Conservation (phyloP, 1,140 invertebrate genomes). For the Phymastichus coffea region DNA sequence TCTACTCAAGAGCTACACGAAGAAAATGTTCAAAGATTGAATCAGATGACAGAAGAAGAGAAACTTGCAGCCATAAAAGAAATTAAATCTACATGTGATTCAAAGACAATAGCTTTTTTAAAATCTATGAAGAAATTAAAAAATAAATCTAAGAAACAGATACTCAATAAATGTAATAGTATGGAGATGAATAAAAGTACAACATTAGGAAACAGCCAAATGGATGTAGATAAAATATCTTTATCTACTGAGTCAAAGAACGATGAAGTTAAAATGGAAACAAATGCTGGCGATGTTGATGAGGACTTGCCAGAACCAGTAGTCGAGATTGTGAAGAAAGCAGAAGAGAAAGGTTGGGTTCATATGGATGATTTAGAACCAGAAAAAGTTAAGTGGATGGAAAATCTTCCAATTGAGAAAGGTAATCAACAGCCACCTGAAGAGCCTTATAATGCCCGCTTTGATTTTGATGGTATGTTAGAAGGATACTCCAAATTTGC, state of each 20-base stretch:
- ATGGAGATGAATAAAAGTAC: neutral
- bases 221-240: neutral
- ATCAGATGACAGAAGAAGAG: constrained; percentile 71
- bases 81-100: constrained; percentile 65
- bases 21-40: constrained; percentile 70
- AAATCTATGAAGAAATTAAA: constrained; percentile 56
- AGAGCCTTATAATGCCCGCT: constrained; percentile 71
- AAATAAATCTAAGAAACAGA: constrained; percentile 29
- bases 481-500: too few species aligned
- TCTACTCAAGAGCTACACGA: constrained; percentile 66
- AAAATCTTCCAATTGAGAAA: constrained; percentile 57
- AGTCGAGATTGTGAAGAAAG: constrained; percentile 63
- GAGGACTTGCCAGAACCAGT: constrained; percentile 52
- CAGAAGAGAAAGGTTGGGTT: constrained; percentile 70
- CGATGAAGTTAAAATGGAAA: constrained; percentile 14
- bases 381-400: constrained; percentile 85
- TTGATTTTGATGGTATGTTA: constrained; percentile 60
- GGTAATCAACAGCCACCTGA: constrained; percentile 45
- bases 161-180: neutral
- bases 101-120: constrained; percentile 67
- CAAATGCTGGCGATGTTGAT: neutral
- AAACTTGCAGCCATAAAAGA: constrained; percentile 74
- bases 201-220: neutral
- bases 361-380: constrained; percentile 80
- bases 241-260: neutral